Evolutionary conservation across 2,888 invertebrate genomes (phyloP).

Genomic region (Agelastica alni): DNA sequence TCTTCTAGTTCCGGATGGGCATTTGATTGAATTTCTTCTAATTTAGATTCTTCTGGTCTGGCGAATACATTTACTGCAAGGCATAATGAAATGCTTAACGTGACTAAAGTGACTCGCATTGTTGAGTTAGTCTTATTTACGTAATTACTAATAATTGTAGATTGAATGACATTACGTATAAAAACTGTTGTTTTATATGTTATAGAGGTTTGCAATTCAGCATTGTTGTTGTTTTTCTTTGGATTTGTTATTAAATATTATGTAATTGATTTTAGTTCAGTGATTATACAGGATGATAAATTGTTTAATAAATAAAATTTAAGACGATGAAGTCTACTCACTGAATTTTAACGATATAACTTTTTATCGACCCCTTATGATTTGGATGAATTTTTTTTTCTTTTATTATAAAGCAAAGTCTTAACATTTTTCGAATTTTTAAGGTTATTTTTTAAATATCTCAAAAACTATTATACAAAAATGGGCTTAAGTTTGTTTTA

Average conservation of each 20-base stretch:
- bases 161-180: not conserved
- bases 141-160: not conserved
- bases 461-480: too few species aligned
- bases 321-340: too few species aligned
- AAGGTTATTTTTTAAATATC: too few species aligned
- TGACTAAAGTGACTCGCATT: conserved; percentile 22
- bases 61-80: conserved; percentile 5
- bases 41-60: conserved; percentile 6
- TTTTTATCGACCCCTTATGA: too few species aligned
- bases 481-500: too few species aligned
- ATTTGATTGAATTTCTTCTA: conserved; percentile 1
- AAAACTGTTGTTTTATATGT: conserved; percentile 8
- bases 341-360: too few species aligned
- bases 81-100: conserved; percentile 10
- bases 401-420: too few species aligned
- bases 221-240: conserved; percentile 2
- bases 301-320: too few species aligned
- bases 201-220: conserved; percentile 18
- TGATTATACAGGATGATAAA: conserved; percentile 3
- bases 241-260: too few species aligned
- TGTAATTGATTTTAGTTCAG: not conserved
- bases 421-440: too few species aligned
- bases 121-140: not conserved
- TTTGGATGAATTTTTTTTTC: too few species aligned
- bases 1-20: conserved; percentile 12